These are phyloP conservation scores for Diabrotica virgifera DNA, from an alignment of 1,140 invertebrate genomes.

Conservation along the genomic window DNA sequence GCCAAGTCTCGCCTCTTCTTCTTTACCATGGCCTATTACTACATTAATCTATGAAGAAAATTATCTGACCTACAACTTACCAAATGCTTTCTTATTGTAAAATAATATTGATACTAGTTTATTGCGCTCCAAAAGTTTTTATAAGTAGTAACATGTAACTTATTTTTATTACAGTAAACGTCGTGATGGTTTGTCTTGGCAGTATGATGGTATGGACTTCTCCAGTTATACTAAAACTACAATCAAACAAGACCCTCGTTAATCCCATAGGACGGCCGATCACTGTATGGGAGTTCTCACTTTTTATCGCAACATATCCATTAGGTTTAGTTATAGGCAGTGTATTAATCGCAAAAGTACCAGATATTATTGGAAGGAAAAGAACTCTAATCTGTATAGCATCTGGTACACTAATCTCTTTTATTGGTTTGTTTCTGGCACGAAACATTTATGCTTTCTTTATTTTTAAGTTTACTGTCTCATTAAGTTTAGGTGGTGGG, in stretches of 20 bases:
- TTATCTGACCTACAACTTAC: too few species aligned
- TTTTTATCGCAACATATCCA: slow-evolving; percentile 76
- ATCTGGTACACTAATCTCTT: slow-evolving; percentile 21
- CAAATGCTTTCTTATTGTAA: too few species aligned
- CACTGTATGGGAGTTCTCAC: slow-evolving; percentile 60
- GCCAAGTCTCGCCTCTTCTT: too few species aligned
- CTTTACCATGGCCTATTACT: too few species aligned
- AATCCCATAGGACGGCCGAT: slow-evolving; percentile 45
- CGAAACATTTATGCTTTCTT: slow-evolving; percentile 41
- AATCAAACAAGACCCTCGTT: slow-evolving; percentile 11
- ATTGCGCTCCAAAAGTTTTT: too few species aligned
- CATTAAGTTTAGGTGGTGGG: slow-evolving; percentile 48
- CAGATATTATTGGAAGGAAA: slow-evolving; percentile 45
- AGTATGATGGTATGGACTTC: slow-evolving; percentile 60
- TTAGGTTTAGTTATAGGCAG: slow-evolving; percentile 63
- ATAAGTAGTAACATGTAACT: too few species aligned
- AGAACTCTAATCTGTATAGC: slow-evolving; percentile 46
- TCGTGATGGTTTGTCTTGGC: too few species aligned
- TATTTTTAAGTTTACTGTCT: slow-evolving; percentile 48
- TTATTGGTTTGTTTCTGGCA: slow-evolving; percentile 48
- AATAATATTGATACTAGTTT: too few species aligned
- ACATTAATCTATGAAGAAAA: too few species aligned
- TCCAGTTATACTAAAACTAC: slow-evolving; percentile 60
- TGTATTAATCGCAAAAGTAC: slow-evolving; percentile 37
- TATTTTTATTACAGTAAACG: too few species aligned